Base-by-base conservation (phyloP, 1,140 invertebrate species). In the Notospermus geniculatus region DNA sequence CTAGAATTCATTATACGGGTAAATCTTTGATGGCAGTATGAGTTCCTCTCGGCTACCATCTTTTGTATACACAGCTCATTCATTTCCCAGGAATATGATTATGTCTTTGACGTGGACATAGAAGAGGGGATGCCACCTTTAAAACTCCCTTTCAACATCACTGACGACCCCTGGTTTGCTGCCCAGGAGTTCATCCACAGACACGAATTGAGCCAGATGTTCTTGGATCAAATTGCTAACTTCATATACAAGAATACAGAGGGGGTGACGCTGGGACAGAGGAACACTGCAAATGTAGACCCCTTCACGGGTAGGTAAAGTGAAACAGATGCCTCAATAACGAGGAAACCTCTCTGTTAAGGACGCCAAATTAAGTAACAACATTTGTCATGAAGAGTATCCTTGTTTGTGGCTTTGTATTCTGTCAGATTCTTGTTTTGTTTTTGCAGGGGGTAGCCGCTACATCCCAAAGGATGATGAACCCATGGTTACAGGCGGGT, bases 31-130 rank as follows among this genome's bases (percentile, higher is more conserved):
- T n/a, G n/a, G n/a, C n/a, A n/a, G n/a, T n/a, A n/a, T n/a, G n/a
- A n/a, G n/a, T 50, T 50, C n/a, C 46, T 7, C n/a, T 9, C n/a
- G 46, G n/a, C 4, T 7, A 23, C 4, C 46, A 23, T 50, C 4
- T n/a, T 19, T 23, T 50, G 5, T 5, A 19, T 4, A 50, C 25
- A 50, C 4, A 27, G n/a, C 82, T 83, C 63, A 5, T 27, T 19
- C n/a, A 5, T 50, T n/a, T 7, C 9, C n/a, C 75, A 90, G 86
- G 89, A 93, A 72, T 97, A 97, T 78, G 95, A 98, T 83, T 97
- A 88, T 82, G 94, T 97, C 22, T 98, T 98, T 78, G 89, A 87
- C 66, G 92, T 98, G 2, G 93, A 96, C 70, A 89, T 97, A 60
- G 90, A 95, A 75, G 93, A 96, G 75, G 91, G 90, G 1, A 86